These are phyloP conservation scores for Rhincodon typus DNA, from an alignment of 2,797 vertebrate genomes.

Conservation along the genomic window DNA sequence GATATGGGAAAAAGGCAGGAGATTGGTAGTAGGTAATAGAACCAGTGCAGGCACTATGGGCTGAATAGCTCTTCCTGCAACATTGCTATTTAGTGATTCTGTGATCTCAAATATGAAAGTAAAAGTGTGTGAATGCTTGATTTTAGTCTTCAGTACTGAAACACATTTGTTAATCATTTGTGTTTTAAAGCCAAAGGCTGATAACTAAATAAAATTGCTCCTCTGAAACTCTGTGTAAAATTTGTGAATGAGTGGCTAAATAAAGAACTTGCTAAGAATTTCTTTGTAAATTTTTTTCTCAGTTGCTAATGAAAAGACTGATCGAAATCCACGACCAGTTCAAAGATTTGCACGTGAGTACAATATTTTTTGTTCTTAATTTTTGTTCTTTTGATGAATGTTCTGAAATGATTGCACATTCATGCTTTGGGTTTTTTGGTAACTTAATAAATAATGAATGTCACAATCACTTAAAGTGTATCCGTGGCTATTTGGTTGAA, in stretches of 20 bases:
- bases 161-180: not conserved
- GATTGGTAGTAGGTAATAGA: too few relatives aligned
- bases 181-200: not conserved
- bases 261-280: not conserved
- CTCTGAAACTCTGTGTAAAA: not conserved
- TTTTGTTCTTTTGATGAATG: not conserved
- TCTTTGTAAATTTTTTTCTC: slow-evolving; percentile 6
- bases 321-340: slow-evolving; percentile 68
- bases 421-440: too few relatives aligned
- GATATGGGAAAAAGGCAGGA: too few relatives aligned
- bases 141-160: not conserved
- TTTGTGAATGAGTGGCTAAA: not conserved
- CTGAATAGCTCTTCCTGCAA: too few relatives aligned
- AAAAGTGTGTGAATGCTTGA: not conserved
- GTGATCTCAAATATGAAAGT: too few relatives aligned
- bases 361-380: not conserved
- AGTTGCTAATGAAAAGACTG: slow-evolving; percentile 87
- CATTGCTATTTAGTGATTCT: too few relatives aligned
- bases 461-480: too few relatives aligned
- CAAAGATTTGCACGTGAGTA: slow-evolving; percentile 80
- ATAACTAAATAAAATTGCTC: not conserved
- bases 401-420: too few relatives aligned
- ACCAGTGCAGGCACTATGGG: too few relatives aligned
- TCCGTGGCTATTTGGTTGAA: too few relatives aligned
- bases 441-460: too few relatives aligned